Base-by-base conservation (phyloP, 2,888 invertebrate genomes). In the Lepidocyrtinus sp. region DNA sequence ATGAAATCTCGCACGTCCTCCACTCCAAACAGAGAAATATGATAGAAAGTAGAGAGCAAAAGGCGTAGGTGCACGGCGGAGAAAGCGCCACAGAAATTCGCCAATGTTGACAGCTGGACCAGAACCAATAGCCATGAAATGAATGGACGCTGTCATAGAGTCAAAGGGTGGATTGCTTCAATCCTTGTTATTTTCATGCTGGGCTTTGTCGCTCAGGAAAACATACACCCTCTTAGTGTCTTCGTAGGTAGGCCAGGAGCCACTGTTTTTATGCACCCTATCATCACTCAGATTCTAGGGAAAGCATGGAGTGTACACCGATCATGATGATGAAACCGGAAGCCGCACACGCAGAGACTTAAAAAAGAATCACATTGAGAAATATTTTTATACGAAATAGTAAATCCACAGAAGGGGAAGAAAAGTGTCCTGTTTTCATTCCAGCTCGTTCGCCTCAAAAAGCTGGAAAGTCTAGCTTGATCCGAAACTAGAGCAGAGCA, bases 101-200 rank as follows among this genome's bases (percentile, higher is more conserved):
- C 50, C 50, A 50, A 50, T 50, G 50, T 50, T 50, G 50, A 50
- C 50, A 50, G 50, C 50, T 50, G 50, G 50, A 50, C 50, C 50
- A 50, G 50, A 50, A 50, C 50, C 50, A 50, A 50, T 50, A 50
- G 17, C 50, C 50, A 50, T 50, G 50, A 50, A 50, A 50, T 50
- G 17, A 50, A 50, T 50, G 50, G 50, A 50, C 50, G 50, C 50
- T 50, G 50, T 17, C 50, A 50, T 17, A 50, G 17, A 50, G 50
- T 50, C 50, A 50, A 50, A 50, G 50, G 17, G n/a, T 50, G 15
- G 50, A 50, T 50, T 50, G 12, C n/a, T 50, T 50, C 17, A 50
- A 50, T 50, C n/a, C 50, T 50, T 17, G 50, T 50, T 50, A 50
- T 50, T 50, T 50, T 50, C 50, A 50, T 50, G 50, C 50, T 50